Base-by-base conservation (phyloP, 1,140 invertebrate genomes). In the Nasonia giraulti region DNA sequence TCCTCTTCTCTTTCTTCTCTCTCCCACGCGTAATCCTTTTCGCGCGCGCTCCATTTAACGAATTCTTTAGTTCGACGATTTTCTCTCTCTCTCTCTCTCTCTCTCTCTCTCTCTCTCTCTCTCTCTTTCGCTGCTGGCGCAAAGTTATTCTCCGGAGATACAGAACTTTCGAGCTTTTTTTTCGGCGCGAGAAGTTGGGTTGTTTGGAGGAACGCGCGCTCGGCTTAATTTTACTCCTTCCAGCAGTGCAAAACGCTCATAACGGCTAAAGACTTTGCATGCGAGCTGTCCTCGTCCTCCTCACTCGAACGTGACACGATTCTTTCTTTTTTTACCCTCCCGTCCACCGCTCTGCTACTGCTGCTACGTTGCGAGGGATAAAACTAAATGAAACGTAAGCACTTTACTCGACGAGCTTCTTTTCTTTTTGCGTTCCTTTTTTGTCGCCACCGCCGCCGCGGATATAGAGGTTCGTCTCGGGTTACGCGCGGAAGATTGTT, bases 401-500 rank as follows among this genome's bases (percentile, higher is more conserved):
- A 50, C 40, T 76, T 76, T 8, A 10, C n/a, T 73, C 79, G 66
- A 78, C 75, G 83, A 85, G 79, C 79, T 76, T 73, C 85, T 55
- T 66, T 75, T 81, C 33, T 20, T 74, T 37, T 74, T 40, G 33
- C 20, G 4, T 50, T 10, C 33, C 10, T 71, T 71, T 31, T 71
- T 79, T 73, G 50, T 76, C 80, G 77, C 76, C 71, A 66, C 8
- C 44, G 40, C 37, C 3, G 55, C 17, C 14, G 55, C 55, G 17
- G 55, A 31, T 74, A 69, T 71, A 44, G 81, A 50, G 81, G 37
- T 71, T 83, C 83, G 50, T 33, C 31, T 27, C 55, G 50, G 74
- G 83, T 86, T 86, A 80, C 83, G 73, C 82, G 75, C 79, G 62
- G 47, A 47, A 62, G 44, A 80, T 80, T 37, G 71, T 86, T 79